A percentile compares a stretch with the other conserved stretches of the same genome.
phyloP scores from a whole-genome alignment of 2,797 vertebrate genomes.

The Pseudochirops corinnae region DNA sequence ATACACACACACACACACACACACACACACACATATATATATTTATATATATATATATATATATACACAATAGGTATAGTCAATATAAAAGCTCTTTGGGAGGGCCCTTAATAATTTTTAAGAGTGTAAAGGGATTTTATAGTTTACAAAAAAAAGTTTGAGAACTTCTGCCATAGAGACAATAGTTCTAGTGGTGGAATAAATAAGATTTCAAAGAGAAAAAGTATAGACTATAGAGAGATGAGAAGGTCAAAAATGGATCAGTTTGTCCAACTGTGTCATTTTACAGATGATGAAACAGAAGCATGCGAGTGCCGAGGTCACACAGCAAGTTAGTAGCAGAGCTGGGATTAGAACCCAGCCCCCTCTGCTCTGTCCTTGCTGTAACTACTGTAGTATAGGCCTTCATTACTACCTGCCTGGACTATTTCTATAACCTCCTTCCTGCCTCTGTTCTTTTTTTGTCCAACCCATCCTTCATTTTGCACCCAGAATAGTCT shows the following conservation, averaged over 20 bases:
- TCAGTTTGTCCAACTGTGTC: background rate
- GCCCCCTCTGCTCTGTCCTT: background rate
- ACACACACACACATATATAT: too few relatives aligned
- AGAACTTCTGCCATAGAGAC: background rate
- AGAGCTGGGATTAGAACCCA: background rate
- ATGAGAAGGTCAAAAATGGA: background rate
- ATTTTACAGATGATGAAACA: background rate
- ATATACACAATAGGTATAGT: background rate
- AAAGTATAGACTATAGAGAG: background rate
- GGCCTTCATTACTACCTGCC: background rate
- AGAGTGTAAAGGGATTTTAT: background rate
- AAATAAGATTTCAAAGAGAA: background rate
- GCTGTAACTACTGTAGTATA: background rate
- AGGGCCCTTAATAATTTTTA: background rate
- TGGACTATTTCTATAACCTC: background rate
- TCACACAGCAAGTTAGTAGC: background rate
- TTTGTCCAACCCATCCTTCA: background rate
- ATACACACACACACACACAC: too few relatives aligned
- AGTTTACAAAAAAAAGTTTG: background rate
- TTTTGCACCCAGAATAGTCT: background rate
- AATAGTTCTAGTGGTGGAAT: background rate
- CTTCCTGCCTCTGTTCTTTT: background rate
- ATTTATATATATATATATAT: too few relatives aligned
- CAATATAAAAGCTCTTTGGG: background rate
- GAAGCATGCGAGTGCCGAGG: background rate